Percentiles rank a stretch among this genome's conserved stretches.
phyloP scores from a whole-genome alignment of 2,888 invertebrate species.

The Volucella zonaria region DNA sequence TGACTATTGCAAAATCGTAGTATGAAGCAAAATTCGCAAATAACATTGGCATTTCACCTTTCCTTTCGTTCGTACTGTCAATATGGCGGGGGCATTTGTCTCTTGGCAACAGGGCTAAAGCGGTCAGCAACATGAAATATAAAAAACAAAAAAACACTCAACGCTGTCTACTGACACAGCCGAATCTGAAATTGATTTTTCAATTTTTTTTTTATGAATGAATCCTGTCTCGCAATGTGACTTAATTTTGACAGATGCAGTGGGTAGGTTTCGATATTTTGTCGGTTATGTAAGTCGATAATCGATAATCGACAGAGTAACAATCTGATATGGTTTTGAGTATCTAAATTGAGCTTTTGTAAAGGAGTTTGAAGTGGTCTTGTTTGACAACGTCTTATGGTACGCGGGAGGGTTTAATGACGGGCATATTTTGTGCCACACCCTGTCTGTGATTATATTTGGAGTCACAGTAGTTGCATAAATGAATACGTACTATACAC shows the following conservation, averaged over 20 bases:
- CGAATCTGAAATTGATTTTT: background rate
- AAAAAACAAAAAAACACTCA: conserved; percentile 3
- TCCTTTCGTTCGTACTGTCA: conserved; percentile 43
- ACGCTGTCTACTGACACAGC: conserved; percentile 42
- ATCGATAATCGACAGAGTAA: background rate
- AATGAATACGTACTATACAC: no score
- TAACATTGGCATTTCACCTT: conserved; percentile 57
- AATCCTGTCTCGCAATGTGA: conserved; percentile 42
- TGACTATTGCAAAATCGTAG: conserved; percentile 5
- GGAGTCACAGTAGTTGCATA: no score
- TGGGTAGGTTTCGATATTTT: conserved; percentile 20
- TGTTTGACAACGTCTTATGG: background rate
- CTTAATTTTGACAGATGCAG: conserved; percentile 37
- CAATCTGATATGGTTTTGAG: background rate
- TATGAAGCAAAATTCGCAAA: conserved; percentile 17
- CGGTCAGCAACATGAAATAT: conserved; percentile 3
- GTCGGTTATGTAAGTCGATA: conserved; percentile 43
- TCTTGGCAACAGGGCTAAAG: conserved; percentile 25
- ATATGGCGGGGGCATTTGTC: conserved; percentile 5
- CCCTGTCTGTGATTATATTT: no score
- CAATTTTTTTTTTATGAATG: conserved; percentile 38
- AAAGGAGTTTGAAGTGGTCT: conserved; percentile 6
- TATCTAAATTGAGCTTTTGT: background rate
- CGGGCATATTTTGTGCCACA: background rate
- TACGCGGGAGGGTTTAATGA: background rate